phyloP scores from a whole-genome alignment of 2,888 invertebrate species.

The Chrysodeixis includens region DNA sequence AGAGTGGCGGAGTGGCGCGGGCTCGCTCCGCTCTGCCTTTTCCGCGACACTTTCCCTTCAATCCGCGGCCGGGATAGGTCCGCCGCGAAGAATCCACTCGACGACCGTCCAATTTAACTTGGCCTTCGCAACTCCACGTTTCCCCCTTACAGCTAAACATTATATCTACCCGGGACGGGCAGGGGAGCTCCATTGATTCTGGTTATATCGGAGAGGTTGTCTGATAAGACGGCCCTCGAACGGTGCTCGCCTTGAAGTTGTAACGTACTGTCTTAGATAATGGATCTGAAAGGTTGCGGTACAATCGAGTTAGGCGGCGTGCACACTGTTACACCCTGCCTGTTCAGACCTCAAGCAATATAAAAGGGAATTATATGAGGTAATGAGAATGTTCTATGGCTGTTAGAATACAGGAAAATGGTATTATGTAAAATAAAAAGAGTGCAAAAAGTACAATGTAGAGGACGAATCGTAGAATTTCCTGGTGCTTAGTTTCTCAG shows the following conservation, averaged over 20 bases:
- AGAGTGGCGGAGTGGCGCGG: slow-evolving; percentile 37
- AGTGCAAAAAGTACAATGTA: too few species aligned
- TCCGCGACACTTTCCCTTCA: slow-evolving; percentile 58
- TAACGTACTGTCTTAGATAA: slow-evolving; percentile 70
- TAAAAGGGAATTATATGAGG: neutral
- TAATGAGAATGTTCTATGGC: neutral
- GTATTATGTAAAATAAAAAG: neutral
- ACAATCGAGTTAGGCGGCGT: slow-evolving; percentile 51
- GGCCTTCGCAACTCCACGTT: slow-evolving; percentile 51
- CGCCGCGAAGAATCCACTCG: slow-evolving; percentile 57
- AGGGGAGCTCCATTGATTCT: slow-evolving; percentile 61
- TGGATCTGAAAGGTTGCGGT: slow-evolving; percentile 67
- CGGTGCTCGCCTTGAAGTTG: slow-evolving; percentile 66
- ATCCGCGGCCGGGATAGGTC: slow-evolving; percentile 56
- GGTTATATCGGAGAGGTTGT: slow-evolving; percentile 56
- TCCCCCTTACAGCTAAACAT: slow-evolving; percentile 20
- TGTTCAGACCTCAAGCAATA: slow-evolving; percentile 10
- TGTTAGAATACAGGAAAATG: slow-evolving; percentile 12
- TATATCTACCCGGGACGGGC: slow-evolving; percentile 33
- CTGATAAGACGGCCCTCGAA: slow-evolving; percentile 68
- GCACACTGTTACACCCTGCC: slow-evolving; percentile 35
- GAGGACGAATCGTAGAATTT: too few species aligned
- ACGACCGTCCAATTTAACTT: slow-evolving; percentile 52
- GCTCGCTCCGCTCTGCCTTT: slow-evolving; percentile 53
- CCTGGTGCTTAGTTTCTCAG: too few species aligned